Percentiles rank a stretch among this genome's conserved stretches.
phyloP scores from a whole-genome alignment of 2,113 vertebrate species.

The Petrocephalus microphthalmus region DNA sequence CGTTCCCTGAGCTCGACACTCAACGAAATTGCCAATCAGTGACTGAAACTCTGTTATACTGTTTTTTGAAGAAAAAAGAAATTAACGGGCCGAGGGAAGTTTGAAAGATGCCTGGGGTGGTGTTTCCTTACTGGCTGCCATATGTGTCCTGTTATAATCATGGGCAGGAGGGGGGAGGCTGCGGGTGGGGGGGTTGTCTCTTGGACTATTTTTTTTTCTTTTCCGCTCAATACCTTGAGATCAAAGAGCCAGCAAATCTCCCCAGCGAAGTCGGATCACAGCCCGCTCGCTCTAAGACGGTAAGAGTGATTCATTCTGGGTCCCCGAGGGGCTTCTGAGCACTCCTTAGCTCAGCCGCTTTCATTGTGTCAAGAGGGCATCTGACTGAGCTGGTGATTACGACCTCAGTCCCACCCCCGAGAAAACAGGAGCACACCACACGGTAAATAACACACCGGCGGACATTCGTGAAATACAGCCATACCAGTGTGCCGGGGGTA shows the following conservation, averaged over 20 bases:
- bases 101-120: conserved; percentile 17
- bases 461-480: conserved; percentile 35
- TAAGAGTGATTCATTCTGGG: conserved; percentile 57
- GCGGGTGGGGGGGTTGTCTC: too few species aligned
- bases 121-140: neutral
- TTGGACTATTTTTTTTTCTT: neutral
- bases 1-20: neutral
- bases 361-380: conserved; percentile 29
- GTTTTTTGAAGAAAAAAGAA: neutral
- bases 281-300: conserved; percentile 46
- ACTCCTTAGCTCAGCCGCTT: conserved; percentile 53
- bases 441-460: neutral
- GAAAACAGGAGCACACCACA: conserved; percentile 30
- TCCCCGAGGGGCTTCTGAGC: conserved; percentile 37
- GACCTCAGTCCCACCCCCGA: conserved; percentile 8
- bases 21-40: neutral
- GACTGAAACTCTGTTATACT: neutral
- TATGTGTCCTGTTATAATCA: neutral
- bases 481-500: conserved; percentile 36
- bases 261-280: conserved; percentile 46
- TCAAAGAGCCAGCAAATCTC: conserved; percentile 12
- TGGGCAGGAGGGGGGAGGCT: neutral
- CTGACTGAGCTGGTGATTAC: conserved; percentile 34
- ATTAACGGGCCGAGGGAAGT: neutral
- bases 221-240: neutral